Percentiles rank a stretch among this genome's conserved stretches.
These are phyloP conservation scores for Pelmatolapia mariae DNA, from an alignment of 2,113 vertebrate species.

Conservation along the genomic window DNA sequence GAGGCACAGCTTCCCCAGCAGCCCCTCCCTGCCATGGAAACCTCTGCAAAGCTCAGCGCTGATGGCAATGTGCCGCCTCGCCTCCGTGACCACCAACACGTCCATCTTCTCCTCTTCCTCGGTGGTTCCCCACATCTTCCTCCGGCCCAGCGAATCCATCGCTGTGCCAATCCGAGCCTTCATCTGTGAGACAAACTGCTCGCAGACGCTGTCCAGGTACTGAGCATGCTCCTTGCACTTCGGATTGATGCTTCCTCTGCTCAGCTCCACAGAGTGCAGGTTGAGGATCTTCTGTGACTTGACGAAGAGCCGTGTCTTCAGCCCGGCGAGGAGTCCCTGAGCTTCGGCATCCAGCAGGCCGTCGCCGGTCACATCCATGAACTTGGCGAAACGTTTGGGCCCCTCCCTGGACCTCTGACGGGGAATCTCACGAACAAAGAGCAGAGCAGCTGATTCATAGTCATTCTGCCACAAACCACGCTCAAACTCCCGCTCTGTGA, in stretches of 20 bases:
- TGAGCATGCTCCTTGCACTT: conserved; percentile 59
- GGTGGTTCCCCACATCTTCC: background rate
- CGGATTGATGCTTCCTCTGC: conserved; percentile 52
- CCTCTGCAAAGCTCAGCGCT: conserved; percentile 23
- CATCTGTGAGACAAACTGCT: conserved; percentile 73
- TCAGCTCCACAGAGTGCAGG: conserved; percentile 64
- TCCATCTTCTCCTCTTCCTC: background rate
- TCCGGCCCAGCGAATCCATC: rapidly evolving
- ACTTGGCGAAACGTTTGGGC: conserved; percentile 47
- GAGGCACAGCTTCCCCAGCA: conserved; percentile 67
- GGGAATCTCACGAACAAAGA: conserved; percentile 75
- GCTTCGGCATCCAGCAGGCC: conserved; percentile 66
- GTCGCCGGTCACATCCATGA: conserved; percentile 56
- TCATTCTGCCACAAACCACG: conserved; percentile 51
- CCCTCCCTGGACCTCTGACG: conserved; percentile 46
- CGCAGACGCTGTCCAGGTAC: conserved; percentile 72
- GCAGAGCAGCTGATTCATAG: background rate
- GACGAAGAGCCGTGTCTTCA: conserved; percentile 66
- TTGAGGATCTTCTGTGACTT: conserved; percentile 34
- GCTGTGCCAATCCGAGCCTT: conserved; percentile 55
- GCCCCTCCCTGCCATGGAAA: conserved; percentile 66
- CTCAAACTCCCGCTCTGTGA: conserved; percentile 73
- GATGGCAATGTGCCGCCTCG: conserved; percentile 55
- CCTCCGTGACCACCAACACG: conserved; percentile 60
- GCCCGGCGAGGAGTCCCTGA: conserved; percentile 58